Evolutionary conservation across 2,797 vertebrate genomes (phyloP), one percentile per base, ranked within the genome.

Genomic region (Sebastes vulpes): DNA sequence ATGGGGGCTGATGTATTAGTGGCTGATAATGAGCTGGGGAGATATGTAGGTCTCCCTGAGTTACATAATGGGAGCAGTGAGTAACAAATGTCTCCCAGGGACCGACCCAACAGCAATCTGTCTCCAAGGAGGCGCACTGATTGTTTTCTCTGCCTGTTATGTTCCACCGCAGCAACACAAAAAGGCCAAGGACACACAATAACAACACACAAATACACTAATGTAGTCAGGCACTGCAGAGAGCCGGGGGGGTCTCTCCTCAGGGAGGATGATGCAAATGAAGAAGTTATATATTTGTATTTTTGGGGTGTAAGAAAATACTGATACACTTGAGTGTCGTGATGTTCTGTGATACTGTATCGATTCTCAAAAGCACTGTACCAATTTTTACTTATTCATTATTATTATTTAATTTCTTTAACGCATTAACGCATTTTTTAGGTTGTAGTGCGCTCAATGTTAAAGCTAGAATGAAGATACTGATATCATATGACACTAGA

Each of bases 61-160:
- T 81, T 89, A 87, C 65, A 72, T 79, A 92, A 93, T 29, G 29
- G 26, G 79, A 68, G 20, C 63, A 61, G 64, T 2, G 20, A 54
- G 77, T 69, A 86, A 74, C 71, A 74, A 77, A 75, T 32, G 65
- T 82, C 78, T 86, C 89, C 70, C 25, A 25, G 81, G 82, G 77
- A 85, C 56, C 65, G 75, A 70, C 29, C 61, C 42, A 42, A 85
- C 52, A 52, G 57, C 73, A 26, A 60, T 70, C n/a, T 5, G 85
- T 85, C 87, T 89, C 90, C 53, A 59, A 83, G 86, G 89, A 93
- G 78, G 28, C 50, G 18, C 52, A 9, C 29, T 74, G 74, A 88
- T 85, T 84, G 67, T 83, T 86, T 84, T 79, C 59, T 64, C 35
- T 42, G 31, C 56, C 48, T 77, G 70, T 54, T 79, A 29, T 59